Base-by-base conservation (phyloP, 92 coral and sea anemone genomes). In the Pocillopora grandis region DNA sequence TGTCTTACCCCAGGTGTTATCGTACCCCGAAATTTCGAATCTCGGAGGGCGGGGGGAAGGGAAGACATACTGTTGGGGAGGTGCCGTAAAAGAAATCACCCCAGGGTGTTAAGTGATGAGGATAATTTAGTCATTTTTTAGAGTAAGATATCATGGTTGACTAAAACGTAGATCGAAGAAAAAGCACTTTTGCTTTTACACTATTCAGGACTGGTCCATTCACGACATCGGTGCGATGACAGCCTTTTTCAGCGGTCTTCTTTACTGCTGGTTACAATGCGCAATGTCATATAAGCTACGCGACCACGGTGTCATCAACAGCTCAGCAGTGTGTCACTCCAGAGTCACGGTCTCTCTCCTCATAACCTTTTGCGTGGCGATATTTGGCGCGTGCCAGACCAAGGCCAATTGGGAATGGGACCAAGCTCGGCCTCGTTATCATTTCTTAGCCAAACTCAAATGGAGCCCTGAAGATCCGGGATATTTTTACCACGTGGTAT, bases 221-320 rank as follows among this genome's bases (percentile, higher is more conserved):
- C 97, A 93, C 89, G 94, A 93, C 80, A 62, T 91, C 61, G 92
- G 94, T 20, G 97, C 97, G 13, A 33, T 93, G 48, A 87, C 88
- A 21, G 94, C 95, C 9, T 91, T 93, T 80, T 20, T 88, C 87
- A 85, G 92, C 75, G 91, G 92, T 14, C 86, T 93, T 36, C 82
- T 88, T 3, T 93, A 86, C 85, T 93, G 97, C 56, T 93, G 97
- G 97, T 90, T 93, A 67, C 97, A 93, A 66, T 81, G 91, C 60
- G 84, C 92, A 19, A 93, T 93, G 97, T 93, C 97, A 3, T 93
- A 91, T 82, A 91, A 86, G 73, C 87, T 93, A n/a, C 90, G 92
- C 78, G 97, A 93, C 87, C 97, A 93, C 90, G 94, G 97, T 73
- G 97, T 93, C 80, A 93, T 93, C 77, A 93, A 93, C 71, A 93